A percentile compares a stretch with the other conserved stretches of the same genome.
Evolutionary conservation across 2,797 vertebrate species (phyloP).

Genomic region (Chiloscyllium punctatum): DNA sequence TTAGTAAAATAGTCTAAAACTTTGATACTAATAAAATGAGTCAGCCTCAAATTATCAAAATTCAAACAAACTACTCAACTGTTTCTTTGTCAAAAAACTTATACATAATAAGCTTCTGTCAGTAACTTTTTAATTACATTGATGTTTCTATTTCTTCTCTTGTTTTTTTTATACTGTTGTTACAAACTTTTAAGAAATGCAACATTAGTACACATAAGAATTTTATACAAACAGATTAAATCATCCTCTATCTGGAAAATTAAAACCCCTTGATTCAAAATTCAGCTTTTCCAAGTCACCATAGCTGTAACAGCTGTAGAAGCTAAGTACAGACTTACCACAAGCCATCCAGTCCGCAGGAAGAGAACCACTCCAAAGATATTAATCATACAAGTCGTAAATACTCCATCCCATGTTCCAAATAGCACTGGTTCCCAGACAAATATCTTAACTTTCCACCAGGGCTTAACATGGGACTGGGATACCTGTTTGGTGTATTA

Average conservation of each 20-base stretch:
- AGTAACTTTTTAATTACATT: neutral
- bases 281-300: too few relatives aligned
- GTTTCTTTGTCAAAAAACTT: neutral
- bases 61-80: neutral
- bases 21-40: neutral
- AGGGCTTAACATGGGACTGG: constrained; percentile 64
- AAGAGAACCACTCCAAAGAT: constrained; percentile 97
- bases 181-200: neutral
- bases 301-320: neutral
- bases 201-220: neutral
- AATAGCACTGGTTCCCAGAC: constrained; percentile 94
- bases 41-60: neutral
- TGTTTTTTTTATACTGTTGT: neutral
- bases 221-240: neutral
- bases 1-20: neutral
- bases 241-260: neutral
- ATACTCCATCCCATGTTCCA: constrained; percentile 95
- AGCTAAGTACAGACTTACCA: constrained; percentile 65
- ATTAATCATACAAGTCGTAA: constrained; percentile 99
- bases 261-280: neutral
- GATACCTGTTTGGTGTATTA: constrained; percentile 11
- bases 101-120: neutral
- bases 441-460: constrained; percentile 92
- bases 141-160: neutral
- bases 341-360: constrained; percentile 87